Percentiles rank a stretch among this genome's conserved stretches.
phyloP scores from a whole-genome alignment of 2,113 vertebrate species.

The Gallinago jamesoni region DNA sequence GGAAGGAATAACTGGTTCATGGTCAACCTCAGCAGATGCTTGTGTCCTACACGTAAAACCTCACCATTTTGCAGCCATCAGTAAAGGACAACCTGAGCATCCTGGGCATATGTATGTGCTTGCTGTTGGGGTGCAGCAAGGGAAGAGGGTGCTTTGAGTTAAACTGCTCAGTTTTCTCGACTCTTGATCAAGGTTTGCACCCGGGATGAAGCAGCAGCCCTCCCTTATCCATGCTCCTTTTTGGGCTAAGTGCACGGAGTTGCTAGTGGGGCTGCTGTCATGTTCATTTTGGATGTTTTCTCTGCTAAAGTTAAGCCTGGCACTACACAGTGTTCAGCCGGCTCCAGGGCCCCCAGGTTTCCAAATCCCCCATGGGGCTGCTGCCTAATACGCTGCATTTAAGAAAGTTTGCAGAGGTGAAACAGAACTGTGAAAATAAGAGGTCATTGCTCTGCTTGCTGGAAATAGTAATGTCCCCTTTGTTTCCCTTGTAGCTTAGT shows the following conservation, averaged over 20 bases:
- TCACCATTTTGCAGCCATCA: background rate
- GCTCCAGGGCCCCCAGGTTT: background rate
- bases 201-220: background rate
- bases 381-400: background rate
- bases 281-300: background rate
- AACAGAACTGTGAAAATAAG: background rate
- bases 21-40: background rate
- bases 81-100: background rate
- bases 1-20: background rate
- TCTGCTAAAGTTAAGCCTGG: background rate
- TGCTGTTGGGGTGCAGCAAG: fast-evolving
- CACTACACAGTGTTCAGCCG: fast-evolving
- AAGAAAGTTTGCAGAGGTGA: background rate
- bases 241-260: background rate
- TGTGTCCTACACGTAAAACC: background rate
- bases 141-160: background rate
- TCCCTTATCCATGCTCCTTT: background rate
- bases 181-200: background rate
- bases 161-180: background rate
- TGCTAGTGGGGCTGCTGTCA: background rate
- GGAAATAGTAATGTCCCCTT: background rate
- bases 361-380: background rate
- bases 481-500: background rate
- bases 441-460: background rate
- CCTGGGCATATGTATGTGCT: background rate